Conservation (phyloP, 2,113 vertebrate genomes). For the Neofelis nebulosa region DNA sequence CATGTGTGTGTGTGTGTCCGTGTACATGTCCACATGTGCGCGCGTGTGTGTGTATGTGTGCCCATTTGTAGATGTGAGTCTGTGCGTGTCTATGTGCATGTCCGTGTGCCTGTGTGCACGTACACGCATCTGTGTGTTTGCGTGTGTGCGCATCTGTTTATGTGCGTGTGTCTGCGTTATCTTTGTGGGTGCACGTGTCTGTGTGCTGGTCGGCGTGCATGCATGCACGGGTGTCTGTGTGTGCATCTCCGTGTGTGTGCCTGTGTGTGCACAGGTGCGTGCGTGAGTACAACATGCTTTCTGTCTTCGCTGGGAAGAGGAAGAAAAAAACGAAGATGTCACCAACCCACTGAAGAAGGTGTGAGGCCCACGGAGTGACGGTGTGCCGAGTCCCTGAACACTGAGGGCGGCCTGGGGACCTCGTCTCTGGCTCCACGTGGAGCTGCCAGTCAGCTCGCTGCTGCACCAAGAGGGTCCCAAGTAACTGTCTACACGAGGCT, state of each 20-base stretch:
- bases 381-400: neutral
- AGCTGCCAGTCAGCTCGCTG: neutral
- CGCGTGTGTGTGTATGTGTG: rapidly evolving
- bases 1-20: neutral
- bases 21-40: neutral
- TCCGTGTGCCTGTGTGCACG: neutral
- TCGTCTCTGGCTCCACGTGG: rapidly evolving
- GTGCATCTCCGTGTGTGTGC: too few relatives aligned
- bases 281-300: too few relatives aligned
- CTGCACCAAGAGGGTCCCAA: neutral
- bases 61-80: too few relatives aligned
- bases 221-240: neutral
- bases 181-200: neutral
- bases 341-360: neutral
- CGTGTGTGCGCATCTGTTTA: neutral
- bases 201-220: neutral
- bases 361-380: rapidly evolving
- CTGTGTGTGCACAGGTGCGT: rapidly evolving
- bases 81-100: neutral
- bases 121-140: neutral
- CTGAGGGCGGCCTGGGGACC: rapidly evolving
- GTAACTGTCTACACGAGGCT: constrained; percentile 21
- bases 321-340: neutral
- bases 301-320: neutral
- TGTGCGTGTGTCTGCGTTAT: neutral